These are phyloP conservation scores for Eudasyphora cyanicolor DNA, from an alignment of 2,888 invertebrate species.

Conservation along the genomic window DNA sequence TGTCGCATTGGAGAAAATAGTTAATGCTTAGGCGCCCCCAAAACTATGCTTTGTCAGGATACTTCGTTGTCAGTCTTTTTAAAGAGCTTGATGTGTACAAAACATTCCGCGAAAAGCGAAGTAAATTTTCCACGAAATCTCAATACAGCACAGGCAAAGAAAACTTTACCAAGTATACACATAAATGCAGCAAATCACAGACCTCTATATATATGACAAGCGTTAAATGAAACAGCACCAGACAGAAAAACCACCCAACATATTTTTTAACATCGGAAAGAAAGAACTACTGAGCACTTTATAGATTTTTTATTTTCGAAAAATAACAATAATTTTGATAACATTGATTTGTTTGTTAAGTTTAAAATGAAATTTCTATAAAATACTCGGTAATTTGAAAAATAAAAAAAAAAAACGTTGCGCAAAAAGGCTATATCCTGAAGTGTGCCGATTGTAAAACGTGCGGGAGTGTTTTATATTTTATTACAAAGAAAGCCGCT, in stretches of 20 bases:
- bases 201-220: not conserved
- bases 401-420: not conserved
- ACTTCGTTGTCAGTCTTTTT: conserved; percentile 48
- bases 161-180: not conserved
- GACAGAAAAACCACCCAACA: not conserved
- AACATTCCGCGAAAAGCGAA: not conserved
- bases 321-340: not conserved
- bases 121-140: not conserved
- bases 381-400: not conserved
- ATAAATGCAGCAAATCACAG: not conserved
- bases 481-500: not conserved
- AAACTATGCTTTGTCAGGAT: conserved; percentile 56
- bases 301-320: not conserved
- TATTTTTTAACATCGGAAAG: not conserved
- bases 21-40: conserved; percentile 36
- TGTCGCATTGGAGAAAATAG: too few relatives aligned
- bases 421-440: too few relatives aligned
- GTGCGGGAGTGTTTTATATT: too few relatives aligned
- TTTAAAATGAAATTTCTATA: not conserved
- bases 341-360: not conserved
- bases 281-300: conserved; percentile 3
- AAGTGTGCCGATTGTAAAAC: too few relatives aligned
- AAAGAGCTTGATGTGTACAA: conserved; percentile 37
- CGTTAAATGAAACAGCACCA: too few relatives aligned
- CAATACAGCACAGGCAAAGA: not conserved